Base-by-base conservation (phyloP, 2,797 vertebrate species). In the Sebastolobus altivelis region DNA sequence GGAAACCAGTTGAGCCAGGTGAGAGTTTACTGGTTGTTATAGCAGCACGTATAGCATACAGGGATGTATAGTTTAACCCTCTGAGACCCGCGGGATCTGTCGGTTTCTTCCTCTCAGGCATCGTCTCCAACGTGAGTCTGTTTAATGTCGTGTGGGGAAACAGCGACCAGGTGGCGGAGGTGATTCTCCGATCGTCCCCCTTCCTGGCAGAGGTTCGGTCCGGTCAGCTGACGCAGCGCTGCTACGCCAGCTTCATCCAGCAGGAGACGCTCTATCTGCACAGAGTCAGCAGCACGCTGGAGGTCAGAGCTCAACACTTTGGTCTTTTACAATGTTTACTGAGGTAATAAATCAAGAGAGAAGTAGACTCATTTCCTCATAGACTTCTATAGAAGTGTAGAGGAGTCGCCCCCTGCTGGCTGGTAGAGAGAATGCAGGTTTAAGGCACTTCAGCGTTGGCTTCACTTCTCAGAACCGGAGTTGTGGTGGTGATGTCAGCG, bases 261-360 rank as follows among this genome's bases (percentile, higher is more conserved):
- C 85, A 86, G 72, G 85, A 89, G 77, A 83, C 70, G 79, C 81
- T 81, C 11, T 90, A 87, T 12, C 77, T 89, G 55, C 62, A 38
- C 1, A 2, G 40, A 54, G 82, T 88, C 31, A 22, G 68, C 67
- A 25, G 55, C 80, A 80, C 18, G 0, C 33, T 91, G 38, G n/a
- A 85, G 89, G 89, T 91, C 54, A 80, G 79, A 29, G 27, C 52
- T 65, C 49, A 38, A 1, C 5, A 12, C 20, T 7, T 22, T 38
- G 18, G 2, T 22, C 0, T 29, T 29, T 37, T 40, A 40, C 12
- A 40, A 40, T 13, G 38, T 38, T 38, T 38, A 38, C 11, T 38
- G 38, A 38, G 11, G 11, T 5, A 38, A 38, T 38, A 38, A 38
- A 38, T 38, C 37, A 38, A 37, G 37, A 5, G 11, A 38, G 37